Conservation (phyloP, 1,140 invertebrate species). For the Chironomus tepperi region DNA sequence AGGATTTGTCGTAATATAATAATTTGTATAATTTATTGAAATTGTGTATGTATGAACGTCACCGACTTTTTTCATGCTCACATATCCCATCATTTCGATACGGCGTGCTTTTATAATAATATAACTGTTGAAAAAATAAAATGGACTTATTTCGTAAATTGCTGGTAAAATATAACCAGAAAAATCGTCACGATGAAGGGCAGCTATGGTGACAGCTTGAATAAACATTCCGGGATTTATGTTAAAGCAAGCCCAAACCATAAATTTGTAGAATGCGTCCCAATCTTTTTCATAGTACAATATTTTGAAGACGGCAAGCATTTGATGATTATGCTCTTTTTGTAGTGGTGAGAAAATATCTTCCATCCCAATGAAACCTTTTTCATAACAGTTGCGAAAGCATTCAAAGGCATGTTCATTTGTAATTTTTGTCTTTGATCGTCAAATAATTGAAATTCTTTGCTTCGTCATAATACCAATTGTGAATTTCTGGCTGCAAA, state of each 20-base stretch:
- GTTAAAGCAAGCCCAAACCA: conserved; percentile 48
- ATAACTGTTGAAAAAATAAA: conserved; percentile 50
- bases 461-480: conserved; percentile 31
- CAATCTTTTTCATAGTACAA: conserved; percentile 40
- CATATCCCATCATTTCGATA: conserved; percentile 38
- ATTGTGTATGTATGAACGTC: conserved; percentile 37
- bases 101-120: conserved; percentile 49
- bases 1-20: conserved; percentile 41
- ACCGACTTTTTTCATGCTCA: conserved; percentile 39
- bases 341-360: conserved; percentile 34
- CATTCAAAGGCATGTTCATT: neutral
- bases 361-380: conserved; percentile 34
- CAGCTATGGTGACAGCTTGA: conserved; percentile 49
- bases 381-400: conserved; percentile 30
- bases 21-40: conserved; percentile 47
- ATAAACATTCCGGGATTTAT: conserved; percentile 55
- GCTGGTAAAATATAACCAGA: conserved; percentile 50
- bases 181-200: conserved; percentile 50
- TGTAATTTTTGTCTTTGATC: neutral
- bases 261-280: conserved; percentile 40
- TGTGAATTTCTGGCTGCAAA: conserved; percentile 42
- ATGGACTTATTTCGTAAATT: conserved; percentile 54
- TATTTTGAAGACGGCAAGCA: conserved; percentile 28
- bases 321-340: conserved; percentile 30
- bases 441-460: conserved; percentile 30